Base-by-base conservation (phyloP, 2,888 invertebrate genomes). In the Dioctria rufipes region DNA sequence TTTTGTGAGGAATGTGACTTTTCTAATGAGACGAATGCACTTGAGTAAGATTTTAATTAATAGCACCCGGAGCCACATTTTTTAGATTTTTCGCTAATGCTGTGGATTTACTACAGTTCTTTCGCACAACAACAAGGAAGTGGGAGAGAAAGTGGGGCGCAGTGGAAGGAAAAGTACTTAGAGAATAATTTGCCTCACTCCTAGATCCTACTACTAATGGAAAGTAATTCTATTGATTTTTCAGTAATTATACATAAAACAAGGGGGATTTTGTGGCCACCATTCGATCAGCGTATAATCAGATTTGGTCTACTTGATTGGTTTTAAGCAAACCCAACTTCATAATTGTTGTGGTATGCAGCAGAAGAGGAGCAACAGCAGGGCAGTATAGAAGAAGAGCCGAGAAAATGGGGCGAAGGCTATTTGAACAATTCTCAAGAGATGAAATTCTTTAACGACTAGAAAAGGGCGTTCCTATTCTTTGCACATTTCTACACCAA, bases 21-120 rank as follows among this genome's bases (percentile, higher is more conserved):
- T 71, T 51, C 69, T 75, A 75, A 75, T 75, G 73, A 75, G 73
- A 75, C 37, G 73, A 75, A 75, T 75, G 73, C 73, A 75, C 73
- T 75, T 42, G 58, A 75, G 60, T 11, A 37, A 42, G 58, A 13
- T 25, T 75, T 61, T 61, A 75, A 75, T 75, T 75, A 75, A 75
- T 75, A 46, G 75, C 61, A 40, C 61, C 11, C 75, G 37, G 61
- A 25, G 60, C 13, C 60, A 60, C 8, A 61, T 61, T 25, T 61
- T 25, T 61, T n/a, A 75, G 11, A 75, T 73, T 73, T 75, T 75
- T 42, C 37, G 40, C 43, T 43, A 8, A 77, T 77, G 60, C 43
- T 25, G 39, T 25, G 60, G 8, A 3, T 37, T 8, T 39, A 3
- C 4, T 25, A 25, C 25, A 25, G 25, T 25, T 25, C 25, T 2